These are phyloP conservation scores for Petaurus breviceps DNA, from an alignment of 2,113 vertebrate species.

Conservation along the genomic window DNA sequence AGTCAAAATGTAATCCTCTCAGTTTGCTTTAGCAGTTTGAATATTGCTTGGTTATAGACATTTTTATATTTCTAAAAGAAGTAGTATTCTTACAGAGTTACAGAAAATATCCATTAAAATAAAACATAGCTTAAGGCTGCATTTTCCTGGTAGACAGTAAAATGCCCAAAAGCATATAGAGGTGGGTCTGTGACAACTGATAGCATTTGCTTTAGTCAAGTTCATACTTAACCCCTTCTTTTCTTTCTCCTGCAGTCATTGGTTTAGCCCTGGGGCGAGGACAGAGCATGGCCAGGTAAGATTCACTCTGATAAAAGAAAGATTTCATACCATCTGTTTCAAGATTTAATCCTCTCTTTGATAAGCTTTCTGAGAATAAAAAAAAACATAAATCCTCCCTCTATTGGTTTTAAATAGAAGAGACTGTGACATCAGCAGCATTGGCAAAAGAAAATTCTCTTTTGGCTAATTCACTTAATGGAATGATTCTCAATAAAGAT, in stretches of 20 bases:
- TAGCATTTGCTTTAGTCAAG: conserved; percentile 65
- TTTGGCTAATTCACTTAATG: not conserved
- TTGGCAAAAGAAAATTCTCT: conserved; percentile 29
- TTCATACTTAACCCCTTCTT: conserved; percentile 77
- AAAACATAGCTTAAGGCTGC: conserved; percentile 79
- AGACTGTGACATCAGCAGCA: conserved; percentile 21
- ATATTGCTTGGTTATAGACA: conserved; percentile 78
- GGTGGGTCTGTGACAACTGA: conserved; percentile 72
- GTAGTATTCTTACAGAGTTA: conserved; percentile 79
- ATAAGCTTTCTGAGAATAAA: conserved; percentile 51
- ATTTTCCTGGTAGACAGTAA: conserved; percentile 77
- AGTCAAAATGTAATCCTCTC: conserved; percentile 78
- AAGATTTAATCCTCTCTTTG: conserved; percentile 62
- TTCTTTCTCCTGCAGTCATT: conserved; percentile 88
- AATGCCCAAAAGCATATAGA: conserved; percentile 73
- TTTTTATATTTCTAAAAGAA: conserved; percentile 81
- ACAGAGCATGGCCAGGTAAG: conserved; percentile 96
- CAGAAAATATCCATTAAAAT: conserved; percentile 84
- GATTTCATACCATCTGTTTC: conserved; percentile 61
- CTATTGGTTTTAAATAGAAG: conserved; percentile 47
- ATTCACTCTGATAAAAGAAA: conserved; percentile 69
- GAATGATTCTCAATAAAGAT: not conserved
- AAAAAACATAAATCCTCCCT: conserved; percentile 14
- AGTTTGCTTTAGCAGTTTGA: conserved; percentile 77
- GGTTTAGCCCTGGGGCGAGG: conserved; percentile 93